Evolutionary conservation across 1,140 invertebrate species (phyloP).

Genomic region (Drosophila mauritiana): DNA sequence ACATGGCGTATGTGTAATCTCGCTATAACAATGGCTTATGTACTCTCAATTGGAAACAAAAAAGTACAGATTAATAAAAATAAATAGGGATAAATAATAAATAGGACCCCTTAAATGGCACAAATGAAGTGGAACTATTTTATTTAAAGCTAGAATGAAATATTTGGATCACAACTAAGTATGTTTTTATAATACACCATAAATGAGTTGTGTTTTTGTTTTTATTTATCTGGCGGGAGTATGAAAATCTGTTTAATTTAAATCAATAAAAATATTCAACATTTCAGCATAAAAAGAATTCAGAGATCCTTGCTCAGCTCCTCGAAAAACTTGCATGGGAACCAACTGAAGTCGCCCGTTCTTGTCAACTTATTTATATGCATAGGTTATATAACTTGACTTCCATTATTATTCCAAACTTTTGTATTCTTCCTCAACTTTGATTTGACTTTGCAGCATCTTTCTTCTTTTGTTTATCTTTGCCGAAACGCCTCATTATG

Average conservation of each 20-base stretch:
- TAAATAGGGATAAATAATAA: slow-evolving; percentile 30
- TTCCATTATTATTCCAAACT: slow-evolving; percentile 34
- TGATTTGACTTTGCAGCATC: slow-evolving; percentile 31
- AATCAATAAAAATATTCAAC: too few species aligned
- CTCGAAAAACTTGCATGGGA: background rate
- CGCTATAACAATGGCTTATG: slow-evolving; percentile 40
- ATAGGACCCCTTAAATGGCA: slow-evolving; percentile 13
- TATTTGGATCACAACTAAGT: background rate
- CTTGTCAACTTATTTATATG: slow-evolving; percentile 38
- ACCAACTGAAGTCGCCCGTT: slow-evolving; percentile 4
- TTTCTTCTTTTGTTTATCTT: slow-evolving; percentile 40
- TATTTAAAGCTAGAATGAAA: slow-evolving; percentile 3
- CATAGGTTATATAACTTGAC: slow-evolving; percentile 40
- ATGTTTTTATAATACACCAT: too few species aligned
- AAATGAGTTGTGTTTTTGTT: too few species aligned
- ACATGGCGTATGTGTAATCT: slow-evolving; percentile 72
- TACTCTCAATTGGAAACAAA: slow-evolving; percentile 49
- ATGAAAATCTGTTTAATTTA: background rate
- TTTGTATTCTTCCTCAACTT: slow-evolving; percentile 34
- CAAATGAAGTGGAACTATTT: slow-evolving; percentile 26
- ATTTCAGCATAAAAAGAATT: background rate
- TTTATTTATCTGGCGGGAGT: too few species aligned
- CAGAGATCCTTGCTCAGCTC: too few species aligned
- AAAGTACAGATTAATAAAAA: slow-evolving; percentile 22
- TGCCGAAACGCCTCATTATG: slow-evolving; percentile 32